These are phyloP conservation scores for Aythya baeri DNA, from an alignment of 2,113 vertebrate species.

Conservation along the genomic window DNA sequence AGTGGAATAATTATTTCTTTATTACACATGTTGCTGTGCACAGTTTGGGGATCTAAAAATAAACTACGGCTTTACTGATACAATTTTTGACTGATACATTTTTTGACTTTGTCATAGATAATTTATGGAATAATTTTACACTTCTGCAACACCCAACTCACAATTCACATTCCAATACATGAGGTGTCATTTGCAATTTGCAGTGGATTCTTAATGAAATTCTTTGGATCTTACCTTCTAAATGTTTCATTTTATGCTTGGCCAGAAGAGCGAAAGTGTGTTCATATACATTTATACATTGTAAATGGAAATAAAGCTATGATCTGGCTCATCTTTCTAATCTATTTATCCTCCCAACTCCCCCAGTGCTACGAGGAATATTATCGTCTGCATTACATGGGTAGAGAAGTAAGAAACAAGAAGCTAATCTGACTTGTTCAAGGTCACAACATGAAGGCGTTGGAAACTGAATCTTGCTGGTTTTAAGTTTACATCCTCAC, in stretches of 20 bases:
- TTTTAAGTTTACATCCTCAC: background rate
- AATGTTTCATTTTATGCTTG: conserved; percentile 75
- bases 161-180: conserved; percentile 67
- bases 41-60: conserved; percentile 67
- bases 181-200: conserved; percentile 72
- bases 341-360: conserved; percentile 68
- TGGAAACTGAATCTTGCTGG: background rate
- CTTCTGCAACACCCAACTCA: conserved; percentile 59
- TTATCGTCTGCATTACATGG: background rate
- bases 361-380: background rate
- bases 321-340: conserved; percentile 66
- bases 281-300: conserved; percentile 68
- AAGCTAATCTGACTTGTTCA: background rate
- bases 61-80: conserved; percentile 45
- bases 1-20: conserved; percentile 29
- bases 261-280: conserved; percentile 58
- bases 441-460: background rate
- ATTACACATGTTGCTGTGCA: background rate
- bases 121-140: conserved; percentile 76
- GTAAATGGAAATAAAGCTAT: conserved; percentile 63
- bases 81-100: conserved; percentile 60
- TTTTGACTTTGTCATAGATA: conserved; percentile 66
- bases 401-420: background rate
- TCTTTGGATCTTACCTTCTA: conserved; percentile 66
- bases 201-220: conserved; percentile 67